Evolutionary conservation across 2,888 invertebrate species (phyloP).

Genomic region (Platynereis dumerilii): DNA sequence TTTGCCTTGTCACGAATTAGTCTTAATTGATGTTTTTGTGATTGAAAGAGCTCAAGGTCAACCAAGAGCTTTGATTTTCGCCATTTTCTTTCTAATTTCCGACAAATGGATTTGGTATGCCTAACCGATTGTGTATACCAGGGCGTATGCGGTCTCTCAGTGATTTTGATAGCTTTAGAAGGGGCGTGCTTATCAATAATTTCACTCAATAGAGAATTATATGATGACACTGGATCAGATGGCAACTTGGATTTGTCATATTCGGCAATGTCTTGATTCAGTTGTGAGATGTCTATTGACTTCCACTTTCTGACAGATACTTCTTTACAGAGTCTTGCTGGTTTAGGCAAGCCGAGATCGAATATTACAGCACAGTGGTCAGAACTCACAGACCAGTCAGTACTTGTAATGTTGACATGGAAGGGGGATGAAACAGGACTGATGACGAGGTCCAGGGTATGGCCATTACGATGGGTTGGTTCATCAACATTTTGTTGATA

Average conservation of each 20-base stretch:
- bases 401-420: too few species aligned
- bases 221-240: not conserved
- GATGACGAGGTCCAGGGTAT: not conserved
- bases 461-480: not conserved
- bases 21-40: not conserved
- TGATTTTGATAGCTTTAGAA: not conserved
- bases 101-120: not conserved
- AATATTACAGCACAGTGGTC: not conserved
- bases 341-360: not conserved
- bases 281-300: not conserved
- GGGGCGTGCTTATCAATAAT: not conserved
- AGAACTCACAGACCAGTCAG: not conserved
- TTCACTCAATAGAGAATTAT: not conserved
- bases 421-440: not conserved
- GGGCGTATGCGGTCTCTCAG: not conserved
- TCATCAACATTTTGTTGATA: not conserved
- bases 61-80: not conserved
- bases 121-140: not conserved
- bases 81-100: not conserved
- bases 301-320: not conserved
- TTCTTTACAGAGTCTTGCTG: not conserved
- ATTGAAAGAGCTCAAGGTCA: not conserved
- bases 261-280: not conserved
- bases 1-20: not conserved
- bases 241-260: not conserved